Percentiles rank a stretch among this genome's conserved stretches.
Conservation (phyloP, 2,797 vertebrate species). For the Sorex maritimensis region DNA sequence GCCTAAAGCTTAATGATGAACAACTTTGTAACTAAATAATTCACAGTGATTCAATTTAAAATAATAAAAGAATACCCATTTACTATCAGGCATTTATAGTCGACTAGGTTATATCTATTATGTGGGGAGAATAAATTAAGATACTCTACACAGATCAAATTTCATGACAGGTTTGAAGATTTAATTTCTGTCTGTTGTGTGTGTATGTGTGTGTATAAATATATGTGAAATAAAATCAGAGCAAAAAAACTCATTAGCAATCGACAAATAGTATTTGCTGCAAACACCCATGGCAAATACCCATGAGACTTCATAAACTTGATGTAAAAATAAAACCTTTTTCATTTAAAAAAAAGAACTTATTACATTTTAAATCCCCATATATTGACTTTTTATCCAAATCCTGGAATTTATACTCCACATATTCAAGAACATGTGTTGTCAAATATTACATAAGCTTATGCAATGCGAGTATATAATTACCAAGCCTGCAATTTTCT, state of each 20-base stretch:
- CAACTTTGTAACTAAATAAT: no score
- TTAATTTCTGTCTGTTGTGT: background rate
- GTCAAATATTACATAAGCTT: background rate
- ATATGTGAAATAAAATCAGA: background rate
- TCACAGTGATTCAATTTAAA: no score
- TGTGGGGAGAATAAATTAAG: background rate
- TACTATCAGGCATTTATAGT: background rate
- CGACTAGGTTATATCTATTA: background rate
- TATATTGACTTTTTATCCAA: background rate
- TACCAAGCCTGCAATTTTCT: background rate
- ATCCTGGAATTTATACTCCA: constrained; percentile 2
- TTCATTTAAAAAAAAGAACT: background rate
- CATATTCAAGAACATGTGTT: background rate
- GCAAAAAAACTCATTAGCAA: background rate
- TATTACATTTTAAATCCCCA: fast-evolving
- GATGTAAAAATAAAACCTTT: background rate
- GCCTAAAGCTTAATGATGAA: no score
- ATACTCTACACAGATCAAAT: background rate
- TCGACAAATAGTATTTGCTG: background rate
- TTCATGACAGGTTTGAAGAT: background rate
- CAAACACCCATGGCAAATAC: background rate
- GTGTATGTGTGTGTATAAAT: background rate
- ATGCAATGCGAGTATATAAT: background rate
- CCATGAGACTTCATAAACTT: background rate
- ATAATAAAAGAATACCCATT: no score